Evolutionary conservation across 2,888 invertebrate genomes (phyloP).

Genomic region (Xylota segnis): DNA sequence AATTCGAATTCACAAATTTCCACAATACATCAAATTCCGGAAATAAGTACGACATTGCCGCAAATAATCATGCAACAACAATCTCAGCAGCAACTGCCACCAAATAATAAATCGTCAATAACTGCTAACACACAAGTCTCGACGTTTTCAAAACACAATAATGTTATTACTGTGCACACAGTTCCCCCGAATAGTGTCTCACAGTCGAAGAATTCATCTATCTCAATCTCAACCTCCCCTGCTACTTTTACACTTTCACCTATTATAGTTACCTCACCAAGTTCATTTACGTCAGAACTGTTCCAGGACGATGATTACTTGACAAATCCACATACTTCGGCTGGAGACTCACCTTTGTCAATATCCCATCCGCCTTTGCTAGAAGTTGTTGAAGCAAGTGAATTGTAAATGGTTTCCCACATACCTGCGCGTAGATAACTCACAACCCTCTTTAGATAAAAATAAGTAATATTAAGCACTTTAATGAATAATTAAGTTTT

Average conservation of each 20-base stretch:
- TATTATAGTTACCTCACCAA: slow-evolving; percentile 81
- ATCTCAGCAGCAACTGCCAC: slow-evolving; percentile 69
- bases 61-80: slow-evolving; percentile 78
- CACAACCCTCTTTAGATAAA: slow-evolving; percentile 45
- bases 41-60: slow-evolving; percentile 78
- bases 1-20: slow-evolving; percentile 69
- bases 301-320: slow-evolving; percentile 73
- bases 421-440: slow-evolving; percentile 48
- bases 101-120: slow-evolving; percentile 55
- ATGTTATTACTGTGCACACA: slow-evolving; percentile 78
- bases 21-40: slow-evolving; percentile 77
- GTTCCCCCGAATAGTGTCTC: slow-evolving; percentile 73
- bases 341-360: slow-evolving; percentile 59
- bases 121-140: slow-evolving; percentile 54
- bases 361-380: slow-evolving; percentile 60
- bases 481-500: slow-evolving; percentile 50
- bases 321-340: slow-evolving; percentile 40
- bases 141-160: slow-evolving; percentile 70
- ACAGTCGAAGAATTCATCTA: slow-evolving; percentile 62
- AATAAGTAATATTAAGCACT: slow-evolving; percentile 28
- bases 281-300: slow-evolving; percentile 77
- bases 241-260: slow-evolving; percentile 79
- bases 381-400: slow-evolving; percentile 68
- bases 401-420: slow-evolving; percentile 58
- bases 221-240: slow-evolving; percentile 69